Percentiles rank a stretch among this genome's conserved stretches.
phyloP scores from a whole-genome alignment of 1,140 invertebrate species.

The Trichonephila inaurata region DNA sequence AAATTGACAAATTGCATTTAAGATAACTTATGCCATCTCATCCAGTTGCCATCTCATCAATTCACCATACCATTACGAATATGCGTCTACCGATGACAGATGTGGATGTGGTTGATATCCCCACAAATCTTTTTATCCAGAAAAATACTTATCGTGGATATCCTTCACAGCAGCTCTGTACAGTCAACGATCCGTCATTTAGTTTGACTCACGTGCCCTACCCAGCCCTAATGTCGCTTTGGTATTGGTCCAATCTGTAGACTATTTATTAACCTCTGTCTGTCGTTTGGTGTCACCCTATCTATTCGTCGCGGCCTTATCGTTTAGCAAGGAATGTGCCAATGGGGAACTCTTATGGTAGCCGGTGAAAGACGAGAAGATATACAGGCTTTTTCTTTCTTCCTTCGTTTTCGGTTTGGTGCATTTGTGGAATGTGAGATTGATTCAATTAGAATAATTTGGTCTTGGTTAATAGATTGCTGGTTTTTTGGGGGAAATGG shows the following conservation, averaged over 20 bases:
- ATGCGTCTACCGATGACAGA: neutral
- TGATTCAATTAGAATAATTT: no score
- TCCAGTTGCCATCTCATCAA: neutral
- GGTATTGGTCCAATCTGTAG: neutral
- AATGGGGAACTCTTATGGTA: neutral
- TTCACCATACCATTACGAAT: neutral
- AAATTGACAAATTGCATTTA: neutral
- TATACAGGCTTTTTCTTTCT: no score
- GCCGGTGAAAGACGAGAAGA: no score
- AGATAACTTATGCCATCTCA: neutral
- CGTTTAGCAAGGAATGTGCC: neutral
- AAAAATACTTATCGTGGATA: neutral
- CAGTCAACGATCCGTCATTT: neutral
- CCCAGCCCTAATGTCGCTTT: neutral
- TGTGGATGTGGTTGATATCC: neutral
- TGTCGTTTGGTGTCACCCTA: neutral
- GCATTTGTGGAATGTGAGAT: no score
- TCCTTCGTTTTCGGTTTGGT: no score
- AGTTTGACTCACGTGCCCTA: neutral
- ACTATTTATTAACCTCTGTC: conserved; percentile 36
- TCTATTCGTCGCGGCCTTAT: neutral
- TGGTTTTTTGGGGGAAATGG: no score
- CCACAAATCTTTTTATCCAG: conserved; percentile 9
- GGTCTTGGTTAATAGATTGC: no score
- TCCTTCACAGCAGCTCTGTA: neutral